Base-by-base conservation (phyloP, 2,113 vertebrate species). In the Sardina pilchardus region DNA sequence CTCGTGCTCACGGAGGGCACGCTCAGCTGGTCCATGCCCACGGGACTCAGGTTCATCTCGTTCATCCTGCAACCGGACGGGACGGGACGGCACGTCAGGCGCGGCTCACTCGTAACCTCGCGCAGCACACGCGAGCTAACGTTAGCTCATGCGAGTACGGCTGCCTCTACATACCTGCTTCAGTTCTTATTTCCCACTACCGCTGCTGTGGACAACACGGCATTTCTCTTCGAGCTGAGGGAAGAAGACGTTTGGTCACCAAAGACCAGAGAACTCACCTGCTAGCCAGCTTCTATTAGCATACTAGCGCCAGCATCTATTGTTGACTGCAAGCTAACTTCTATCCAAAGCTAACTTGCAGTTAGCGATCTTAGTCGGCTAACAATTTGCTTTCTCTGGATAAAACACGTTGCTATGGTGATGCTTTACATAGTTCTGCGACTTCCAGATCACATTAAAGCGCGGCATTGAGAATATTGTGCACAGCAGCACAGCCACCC, bases 21-120 rank as follows among this genome's bases (percentile, higher is more conserved):
- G 86, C 96, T 96, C 91, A 99, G 96, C 93, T 98, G 97, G 93
- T 99, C 98, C 98, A 99, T 99, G 92, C 98, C 98, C 93, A 99
- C 97, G 43, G 97, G 95, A 91, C 96, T 99, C 91, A 99, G 93
- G 93, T 97, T 99, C 96, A 99, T 97, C 88, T 99, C 98, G 92
- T 99, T 99, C 98, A 99, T 99, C 90, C 97, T 99, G 88, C 36
- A 75, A 88, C 86, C 83, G n/a, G 17, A 39, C 47, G 39, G 47
- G 1, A 14, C 47, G n/a, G n/a, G n/a, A n/a, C n/a, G n/a, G n/a
- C n/a, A n/a, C 47, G 47, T 48, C 47, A 48, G 47, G 14, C 7
- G 47, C 47, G 1, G 45, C 45, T 47, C 6, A 47, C 45, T 47
- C 10, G 45, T 9, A 47, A 42, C 39, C 39, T 42, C 45, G 1